These are phyloP conservation scores for Diplodus puntazzo DNA, from an alignment of 2,797 vertebrate species.

Conservation along the genomic window DNA sequence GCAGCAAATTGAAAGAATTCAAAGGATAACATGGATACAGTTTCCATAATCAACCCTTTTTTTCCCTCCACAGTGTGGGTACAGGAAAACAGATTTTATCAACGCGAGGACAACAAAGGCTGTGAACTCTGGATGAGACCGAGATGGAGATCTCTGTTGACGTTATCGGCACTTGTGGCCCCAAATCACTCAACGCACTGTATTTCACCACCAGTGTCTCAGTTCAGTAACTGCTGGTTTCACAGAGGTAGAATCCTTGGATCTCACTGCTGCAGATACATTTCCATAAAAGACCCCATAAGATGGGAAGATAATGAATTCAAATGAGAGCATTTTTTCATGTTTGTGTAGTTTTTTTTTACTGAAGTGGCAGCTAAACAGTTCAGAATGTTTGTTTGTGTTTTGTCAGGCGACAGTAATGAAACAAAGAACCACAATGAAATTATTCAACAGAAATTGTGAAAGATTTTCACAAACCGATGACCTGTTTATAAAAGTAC, in stretches of 20 bases:
- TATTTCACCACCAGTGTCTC: background rate
- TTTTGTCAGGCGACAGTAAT: background rate
- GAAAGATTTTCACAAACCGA: constrained; percentile 19
- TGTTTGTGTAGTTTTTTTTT: constrained; percentile 12
- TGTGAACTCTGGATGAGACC: constrained; percentile 59
- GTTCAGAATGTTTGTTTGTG: background rate
- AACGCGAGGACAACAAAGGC: constrained; percentile 89
- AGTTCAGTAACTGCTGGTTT: background rate
- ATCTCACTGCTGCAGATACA: background rate
- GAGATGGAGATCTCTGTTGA: constrained; percentile 6
- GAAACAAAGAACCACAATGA: constrained; percentile 28
- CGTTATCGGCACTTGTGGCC: background rate
- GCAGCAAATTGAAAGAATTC: background rate
- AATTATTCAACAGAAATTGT: background rate
- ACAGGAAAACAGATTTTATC: constrained; percentile 91
- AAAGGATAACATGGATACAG: background rate
- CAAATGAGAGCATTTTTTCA: constrained; percentile 5
- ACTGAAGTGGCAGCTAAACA: constrained; percentile 29
- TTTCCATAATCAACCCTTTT: background rate
- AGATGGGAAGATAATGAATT: too few species aligned
- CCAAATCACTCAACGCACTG: constrained; percentile 15
- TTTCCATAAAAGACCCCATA: background rate
- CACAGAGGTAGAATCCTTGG: background rate
- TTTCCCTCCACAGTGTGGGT: constrained; percentile 85
- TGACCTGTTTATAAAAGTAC: constrained; percentile 7